Evolutionary conservation across 2,888 invertebrate genomes (phyloP), one percentile per base, ranked within the genome.

Genomic region (Ptycholaimellus sp.): DNA sequence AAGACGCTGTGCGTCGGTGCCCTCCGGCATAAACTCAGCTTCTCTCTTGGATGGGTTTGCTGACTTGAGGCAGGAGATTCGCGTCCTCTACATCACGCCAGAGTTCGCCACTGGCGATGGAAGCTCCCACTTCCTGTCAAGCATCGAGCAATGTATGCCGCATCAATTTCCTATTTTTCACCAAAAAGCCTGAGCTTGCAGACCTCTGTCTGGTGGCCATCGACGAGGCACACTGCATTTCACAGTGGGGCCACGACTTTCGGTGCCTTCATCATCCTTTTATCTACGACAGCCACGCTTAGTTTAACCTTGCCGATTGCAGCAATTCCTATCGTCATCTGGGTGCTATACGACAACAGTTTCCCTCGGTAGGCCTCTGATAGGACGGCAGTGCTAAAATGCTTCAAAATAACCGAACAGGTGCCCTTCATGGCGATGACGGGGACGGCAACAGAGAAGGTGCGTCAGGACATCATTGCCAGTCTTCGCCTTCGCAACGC

Each of bases 231-330:
- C 75, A 75, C 53, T 74, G 74, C 58, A 70, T 75, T 2, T 72
- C 72, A 35, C 70, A 71, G 47, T 75, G 75, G 74, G 74, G 74
- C 1, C 72, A 73, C 53, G 74, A 75, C 53, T 75, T 75, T 57
- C 61, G 74, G n/a, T n/a, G n/a, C n/a, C n/a, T n/a, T n/a, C n/a
- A n/a, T n/a, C n/a, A n/a, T n/a, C n/a, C n/a, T n/a, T n/a, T n/a
- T n/a, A n/a, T n/a, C n/a, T n/a, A n/a, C n/a, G n/a, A n/a, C n/a
- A n/a, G n/a, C n/a, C n/a, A n/a, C n/a, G n/a, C n/a, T n/a, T n/a
- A n/a, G n/a, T n/a, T n/a, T n/a, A n/a, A n/a, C n/a, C n/a, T n/a
- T n/a, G n/a, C n/a, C n/a, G n/a, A n/a, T n/a, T n/a, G n/a, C n/a
- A n/a, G n/a, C 17, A 50, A 56, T 13, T 62, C 69, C 5, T 75